phyloP scores from a whole-genome alignment of 2,113 vertebrate genomes.

The Fregetta grallaria region DNA sequence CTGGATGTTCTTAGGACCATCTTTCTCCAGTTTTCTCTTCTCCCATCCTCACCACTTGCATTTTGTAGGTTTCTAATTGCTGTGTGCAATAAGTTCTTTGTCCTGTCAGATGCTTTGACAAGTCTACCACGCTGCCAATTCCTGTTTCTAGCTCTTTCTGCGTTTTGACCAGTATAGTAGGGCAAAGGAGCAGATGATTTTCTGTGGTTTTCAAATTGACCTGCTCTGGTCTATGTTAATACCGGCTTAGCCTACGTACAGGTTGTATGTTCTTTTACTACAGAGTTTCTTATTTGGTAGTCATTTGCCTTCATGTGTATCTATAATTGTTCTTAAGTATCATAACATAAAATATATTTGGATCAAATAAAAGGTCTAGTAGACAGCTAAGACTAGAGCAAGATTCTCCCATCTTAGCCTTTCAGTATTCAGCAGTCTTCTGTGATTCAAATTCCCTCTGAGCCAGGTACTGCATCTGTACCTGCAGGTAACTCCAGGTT shows the following conservation, averaged over 20 bases:
- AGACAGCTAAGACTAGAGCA: not conserved
- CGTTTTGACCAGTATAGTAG: not conserved
- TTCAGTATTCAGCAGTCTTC: not conserved
- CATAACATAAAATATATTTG: not conserved
- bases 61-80: not conserved
- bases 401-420: not conserved
- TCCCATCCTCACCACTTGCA: not conserved
- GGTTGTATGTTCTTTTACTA: not conserved
- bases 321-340: not conserved
- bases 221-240: not conserved
- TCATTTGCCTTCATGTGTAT: not conserved
- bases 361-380: not conserved
- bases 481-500: not conserved
- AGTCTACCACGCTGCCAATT: rapidly evolving
- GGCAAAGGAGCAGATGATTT: not conserved
- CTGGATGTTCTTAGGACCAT: not conserved
- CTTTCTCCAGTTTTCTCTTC: not conserved
- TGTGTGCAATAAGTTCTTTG: not conserved
- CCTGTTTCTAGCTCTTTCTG: not conserved
- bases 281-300: not conserved
- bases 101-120: not conserved
- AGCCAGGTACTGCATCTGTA: not conserved
- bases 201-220: not conserved
- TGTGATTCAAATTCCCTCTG: not conserved
- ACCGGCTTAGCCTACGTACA: not conserved